Conservation (phyloP, 2,888 invertebrate genomes). For the Miltochrista miniata region DNA sequence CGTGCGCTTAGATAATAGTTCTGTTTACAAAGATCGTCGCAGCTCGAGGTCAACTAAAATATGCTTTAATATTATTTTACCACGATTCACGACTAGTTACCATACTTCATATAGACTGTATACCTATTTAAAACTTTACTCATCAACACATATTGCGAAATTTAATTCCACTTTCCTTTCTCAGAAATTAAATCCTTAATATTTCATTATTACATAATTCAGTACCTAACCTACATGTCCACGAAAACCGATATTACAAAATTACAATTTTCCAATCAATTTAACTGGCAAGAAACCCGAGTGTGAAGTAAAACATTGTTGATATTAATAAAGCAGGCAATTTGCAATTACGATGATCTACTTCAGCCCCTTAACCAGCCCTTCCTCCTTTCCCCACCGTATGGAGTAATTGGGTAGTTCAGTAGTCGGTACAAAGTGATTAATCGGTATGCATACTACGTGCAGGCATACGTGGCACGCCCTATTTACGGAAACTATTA, state of each 20-base stretch:
- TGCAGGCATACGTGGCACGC: conserved; percentile 26
- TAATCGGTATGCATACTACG: conserved; percentile 55
- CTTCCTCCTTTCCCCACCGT: conserved; percentile 16
- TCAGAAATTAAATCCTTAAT: too few species aligned
- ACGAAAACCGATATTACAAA: background rate
- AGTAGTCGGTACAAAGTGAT: conserved; percentile 46
- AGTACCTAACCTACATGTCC: background rate
- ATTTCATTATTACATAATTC: too few species aligned
- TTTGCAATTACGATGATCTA: conserved; percentile 29
- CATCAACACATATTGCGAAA: too few species aligned
- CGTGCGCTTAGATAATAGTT: too few species aligned
- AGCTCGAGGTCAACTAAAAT: too few species aligned
- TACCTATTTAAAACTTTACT: too few species aligned
- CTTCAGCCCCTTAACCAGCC: conserved; percentile 19
- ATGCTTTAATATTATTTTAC: too few species aligned
- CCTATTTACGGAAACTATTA: conserved; percentile 27
- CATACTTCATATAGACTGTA: too few species aligned
- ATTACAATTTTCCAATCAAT: conserved; percentile 10
- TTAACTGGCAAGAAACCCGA: conserved; percentile 28
- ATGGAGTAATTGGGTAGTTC: conserved; percentile 45
- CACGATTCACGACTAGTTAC: too few species aligned
- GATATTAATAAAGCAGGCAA: conserved; percentile 36
- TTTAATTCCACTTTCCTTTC: too few species aligned
- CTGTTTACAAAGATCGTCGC: too few species aligned
- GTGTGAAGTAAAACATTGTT: conserved; percentile 31